These are phyloP conservation scores for Octomys mimax DNA, from an alignment of 2,797 vertebrate genomes.

Conservation along the genomic window DNA sequence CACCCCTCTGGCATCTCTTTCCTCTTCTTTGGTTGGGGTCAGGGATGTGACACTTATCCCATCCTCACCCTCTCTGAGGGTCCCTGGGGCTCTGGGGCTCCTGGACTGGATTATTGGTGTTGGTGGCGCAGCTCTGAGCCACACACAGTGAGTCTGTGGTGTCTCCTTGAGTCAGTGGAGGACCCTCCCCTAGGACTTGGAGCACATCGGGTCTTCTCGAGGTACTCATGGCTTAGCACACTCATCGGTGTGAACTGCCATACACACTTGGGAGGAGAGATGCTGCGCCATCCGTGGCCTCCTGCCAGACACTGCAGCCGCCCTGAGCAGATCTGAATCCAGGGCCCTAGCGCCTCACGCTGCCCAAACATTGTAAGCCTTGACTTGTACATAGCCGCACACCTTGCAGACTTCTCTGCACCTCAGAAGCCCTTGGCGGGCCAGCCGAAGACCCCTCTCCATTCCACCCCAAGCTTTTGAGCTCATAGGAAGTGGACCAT, in stretches of 20 bases:
- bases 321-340: too few relatives aligned
- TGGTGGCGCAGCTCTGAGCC: neutral
- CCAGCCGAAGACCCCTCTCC: too few relatives aligned
- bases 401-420: neutral
- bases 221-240: neutral
- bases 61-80: neutral
- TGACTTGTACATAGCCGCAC: neutral
- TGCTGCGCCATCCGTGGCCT: neutral
- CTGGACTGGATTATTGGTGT: too few relatives aligned
- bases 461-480: neutral
- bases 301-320: neutral
- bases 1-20: neutral
- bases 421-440: neutral
- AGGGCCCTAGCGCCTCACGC: neutral
- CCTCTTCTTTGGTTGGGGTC: neutral
- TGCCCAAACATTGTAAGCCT: neutral
- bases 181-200: neutral
- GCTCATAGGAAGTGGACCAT: neutral
- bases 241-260: neutral
- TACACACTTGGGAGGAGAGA: neutral
- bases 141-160: rapidly evolving
- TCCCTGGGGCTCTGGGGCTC: neutral
- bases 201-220: neutral
- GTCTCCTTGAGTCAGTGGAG: neutral
- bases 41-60: neutral